phyloP scores from a whole-genome alignment of 2,888 invertebrate genomes.

The Lacanobia oleracea region DNA sequence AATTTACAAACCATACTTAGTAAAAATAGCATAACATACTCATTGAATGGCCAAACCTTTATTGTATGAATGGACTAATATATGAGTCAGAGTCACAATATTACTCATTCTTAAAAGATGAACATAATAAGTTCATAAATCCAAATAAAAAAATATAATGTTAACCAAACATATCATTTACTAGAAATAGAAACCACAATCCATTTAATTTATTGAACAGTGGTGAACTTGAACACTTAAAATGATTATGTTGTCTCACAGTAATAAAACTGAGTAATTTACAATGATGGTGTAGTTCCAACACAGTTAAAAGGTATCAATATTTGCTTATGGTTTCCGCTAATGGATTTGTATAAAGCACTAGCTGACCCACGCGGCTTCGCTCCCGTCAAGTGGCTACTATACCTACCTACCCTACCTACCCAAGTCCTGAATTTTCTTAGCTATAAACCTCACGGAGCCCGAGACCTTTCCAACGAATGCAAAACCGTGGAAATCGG shows the following conservation, averaged over 20 bases:
- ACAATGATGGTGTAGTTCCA: conserved; percentile 9
- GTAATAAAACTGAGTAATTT: conserved; percentile 31
- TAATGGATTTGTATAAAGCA: conserved; percentile 21
- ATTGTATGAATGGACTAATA: not conserved
- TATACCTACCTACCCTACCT: too few species aligned
- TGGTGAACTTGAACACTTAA: conserved; percentile 15
- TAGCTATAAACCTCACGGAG: too few species aligned
- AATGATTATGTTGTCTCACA: conserved; percentile 22
- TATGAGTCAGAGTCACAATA: not conserved
- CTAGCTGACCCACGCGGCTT: too few species aligned
- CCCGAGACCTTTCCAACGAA: too few species aligned
- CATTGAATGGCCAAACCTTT: not conserved
- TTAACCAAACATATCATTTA: not conserved
- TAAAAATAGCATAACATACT: too few species aligned
- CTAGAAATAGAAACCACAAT: not conserved
- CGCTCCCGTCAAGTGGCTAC: too few species aligned
- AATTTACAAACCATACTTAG: too few species aligned
- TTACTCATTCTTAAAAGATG: not conserved
- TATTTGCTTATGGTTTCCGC: conserved; percentile 2
- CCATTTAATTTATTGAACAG: not conserved
- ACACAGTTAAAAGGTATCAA: conserved; percentile 17
- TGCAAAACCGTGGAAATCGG: too few species aligned
- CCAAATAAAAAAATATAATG: not conserved
- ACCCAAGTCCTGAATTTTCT: too few species aligned
- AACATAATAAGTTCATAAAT: not conserved